These are phyloP conservation scores for Doris montereyensis DNA, from an alignment of 2,888 invertebrate genomes.

Conservation along the genomic window DNA sequence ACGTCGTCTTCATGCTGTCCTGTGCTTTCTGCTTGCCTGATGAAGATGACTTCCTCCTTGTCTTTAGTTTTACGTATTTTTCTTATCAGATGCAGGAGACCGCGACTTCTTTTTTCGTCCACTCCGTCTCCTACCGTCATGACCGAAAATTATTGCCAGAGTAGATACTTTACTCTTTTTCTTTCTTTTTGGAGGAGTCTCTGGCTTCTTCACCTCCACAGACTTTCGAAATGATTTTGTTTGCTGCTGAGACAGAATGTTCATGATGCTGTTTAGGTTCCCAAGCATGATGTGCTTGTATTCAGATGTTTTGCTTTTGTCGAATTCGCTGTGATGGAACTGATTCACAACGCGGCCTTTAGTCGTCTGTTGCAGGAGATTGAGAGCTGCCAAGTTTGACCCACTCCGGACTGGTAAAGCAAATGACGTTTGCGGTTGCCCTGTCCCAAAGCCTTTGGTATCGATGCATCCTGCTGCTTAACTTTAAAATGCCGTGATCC, in stretches of 20 bases:
- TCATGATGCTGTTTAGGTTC: slow-evolving; percentile 54
- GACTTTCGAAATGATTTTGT: slow-evolving; percentile 60
- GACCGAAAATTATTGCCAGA: slow-evolving; percentile 59
- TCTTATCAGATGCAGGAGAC: not conserved
- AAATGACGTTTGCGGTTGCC: not conserved
- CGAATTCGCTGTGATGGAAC: slow-evolving; percentile 53
- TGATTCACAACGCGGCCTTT: slow-evolving; percentile 49
- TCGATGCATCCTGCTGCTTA: not conserved
- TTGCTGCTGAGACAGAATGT: slow-evolving; percentile 55
- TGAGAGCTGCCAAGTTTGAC: slow-evolving; percentile 45
- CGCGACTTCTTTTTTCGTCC: not conserved
- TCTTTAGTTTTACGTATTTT: not conserved
- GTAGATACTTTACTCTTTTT: slow-evolving; percentile 51
- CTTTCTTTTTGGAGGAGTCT: slow-evolving; percentile 38
- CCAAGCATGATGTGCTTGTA: slow-evolving; percentile 49
- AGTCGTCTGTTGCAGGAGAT: slow-evolving; percentile 51
- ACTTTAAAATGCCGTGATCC: not conserved
- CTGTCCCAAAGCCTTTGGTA: not conserved
- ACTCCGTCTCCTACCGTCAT: slow-evolving; percentile 30
- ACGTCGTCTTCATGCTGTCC: too few species aligned
- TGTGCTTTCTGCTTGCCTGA: not conserved
- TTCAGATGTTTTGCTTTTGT: slow-evolving; percentile 50
- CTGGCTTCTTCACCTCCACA: slow-evolving; percentile 48
- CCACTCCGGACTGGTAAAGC: not conserved
- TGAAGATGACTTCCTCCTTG: not conserved